These are phyloP conservation scores for Taxidea taxus DNA, from an alignment of 2,113 vertebrate species.

Conservation along the genomic window DNA sequence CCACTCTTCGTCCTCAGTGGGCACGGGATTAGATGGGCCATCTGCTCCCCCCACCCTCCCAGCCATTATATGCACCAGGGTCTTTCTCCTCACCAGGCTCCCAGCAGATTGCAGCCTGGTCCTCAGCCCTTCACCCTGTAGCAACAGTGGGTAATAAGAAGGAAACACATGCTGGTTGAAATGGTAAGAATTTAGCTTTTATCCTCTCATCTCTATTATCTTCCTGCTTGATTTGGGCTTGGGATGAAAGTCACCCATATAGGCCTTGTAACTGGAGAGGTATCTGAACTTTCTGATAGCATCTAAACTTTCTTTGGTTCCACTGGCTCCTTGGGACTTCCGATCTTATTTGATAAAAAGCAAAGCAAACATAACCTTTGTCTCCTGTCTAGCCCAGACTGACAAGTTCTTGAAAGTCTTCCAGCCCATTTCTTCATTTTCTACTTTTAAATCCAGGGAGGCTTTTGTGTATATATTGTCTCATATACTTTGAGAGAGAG, in stretches of 20 bases:
- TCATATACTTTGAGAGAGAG: neutral
- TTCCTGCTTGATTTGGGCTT: neutral
- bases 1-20: neutral
- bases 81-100: neutral
- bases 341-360: neutral
- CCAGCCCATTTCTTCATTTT: conserved; percentile 8
- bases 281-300: neutral
- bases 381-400: neutral
- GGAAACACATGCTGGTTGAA: conserved; percentile 31
- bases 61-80: neutral
- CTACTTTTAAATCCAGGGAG: neutral
- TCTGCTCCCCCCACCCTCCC: neutral
- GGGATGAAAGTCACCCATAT: neutral
- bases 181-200: conserved; percentile 12
- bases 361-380: neutral
- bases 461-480: neutral
- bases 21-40: neutral
- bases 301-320: neutral
- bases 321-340: neutral
- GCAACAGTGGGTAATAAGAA: conserved; percentile 32
- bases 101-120: neutral
- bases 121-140: neutral
- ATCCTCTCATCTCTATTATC: neutral
- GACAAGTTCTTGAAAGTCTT: conserved; percentile 16
- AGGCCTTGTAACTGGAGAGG: neutral